Conservation (phyloP, 2,797 vertebrate genomes). For the Limnodromus scolopaceus region DNA sequence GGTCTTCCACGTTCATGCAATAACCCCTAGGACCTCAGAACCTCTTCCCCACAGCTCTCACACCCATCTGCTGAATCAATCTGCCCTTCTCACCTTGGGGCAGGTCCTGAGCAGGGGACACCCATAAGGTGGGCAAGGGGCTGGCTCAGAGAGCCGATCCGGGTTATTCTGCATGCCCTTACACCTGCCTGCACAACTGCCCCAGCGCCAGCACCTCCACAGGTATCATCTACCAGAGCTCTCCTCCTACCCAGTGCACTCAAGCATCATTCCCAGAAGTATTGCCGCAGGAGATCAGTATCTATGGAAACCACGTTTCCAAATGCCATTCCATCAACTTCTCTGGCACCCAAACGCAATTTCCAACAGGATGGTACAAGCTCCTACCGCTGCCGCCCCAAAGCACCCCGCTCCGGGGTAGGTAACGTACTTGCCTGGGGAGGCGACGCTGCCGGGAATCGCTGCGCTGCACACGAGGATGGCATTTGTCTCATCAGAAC, state of each 20-base stretch:
- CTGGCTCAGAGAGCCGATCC: neutral
- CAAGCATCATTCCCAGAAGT: neutral
- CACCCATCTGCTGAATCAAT: neutral
- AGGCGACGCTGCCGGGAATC: fast-evolving
- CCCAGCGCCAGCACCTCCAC: neutral
- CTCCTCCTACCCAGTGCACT: neutral
- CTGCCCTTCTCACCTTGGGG: neutral
- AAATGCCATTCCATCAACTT: slow-evolving; percentile 28
- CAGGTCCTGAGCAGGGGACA: neutral
- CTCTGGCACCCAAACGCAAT: neutral
- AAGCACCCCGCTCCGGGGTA: neutral
- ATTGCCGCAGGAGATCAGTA: neutral
- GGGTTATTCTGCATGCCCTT: neutral
- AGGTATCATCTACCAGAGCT: neutral
- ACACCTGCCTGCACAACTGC: neutral
- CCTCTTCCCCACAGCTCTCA: neutral
- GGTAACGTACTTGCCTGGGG: neutral
- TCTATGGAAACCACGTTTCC: slow-evolving; percentile 59
- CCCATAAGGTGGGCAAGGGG: neutral
- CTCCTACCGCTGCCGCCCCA: neutral
- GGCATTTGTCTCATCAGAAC: neutral
- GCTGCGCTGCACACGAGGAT: fast-evolving
- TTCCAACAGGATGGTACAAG: neutral
- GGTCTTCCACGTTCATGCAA: fast-evolving
- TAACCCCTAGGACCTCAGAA: neutral